Evolutionary conservation across 2,797 vertebrate species (phyloP).

Genomic region (Gambusia yucatana): DNA sequence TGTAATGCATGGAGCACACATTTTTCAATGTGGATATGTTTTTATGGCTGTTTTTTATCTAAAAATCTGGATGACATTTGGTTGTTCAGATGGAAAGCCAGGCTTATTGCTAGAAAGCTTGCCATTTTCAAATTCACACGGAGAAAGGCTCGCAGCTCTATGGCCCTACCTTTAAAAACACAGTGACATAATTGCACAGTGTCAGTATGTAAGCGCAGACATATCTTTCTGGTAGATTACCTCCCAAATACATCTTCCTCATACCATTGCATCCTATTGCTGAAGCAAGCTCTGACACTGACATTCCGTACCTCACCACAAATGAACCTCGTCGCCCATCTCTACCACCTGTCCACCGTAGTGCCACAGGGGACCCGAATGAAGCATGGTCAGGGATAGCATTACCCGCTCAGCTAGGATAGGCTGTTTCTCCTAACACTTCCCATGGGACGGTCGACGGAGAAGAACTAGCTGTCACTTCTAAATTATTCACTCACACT

Average conservation of each 20-base stretch:
- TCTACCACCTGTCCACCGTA: neutral
- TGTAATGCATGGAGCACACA: neutral
- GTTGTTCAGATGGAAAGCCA: neutral
- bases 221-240: neutral
- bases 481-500: neutral
- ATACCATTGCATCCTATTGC: neutral
- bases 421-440: neutral
- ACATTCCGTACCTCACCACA: neutral
- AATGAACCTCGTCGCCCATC: neutral
- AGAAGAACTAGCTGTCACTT: slow-evolving; percentile 1
- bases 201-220: neutral
- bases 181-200: neutral
- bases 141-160: neutral
- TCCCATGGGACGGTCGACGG: neutral
- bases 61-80: neutral
- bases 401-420: neutral
- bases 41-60: neutral
- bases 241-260: neutral
- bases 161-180: neutral
- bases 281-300: slow-evolving; percentile 1
- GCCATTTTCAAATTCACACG: neutral
- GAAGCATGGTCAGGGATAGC: neutral
- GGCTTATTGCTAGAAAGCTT: neutral
- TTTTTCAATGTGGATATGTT: neutral
- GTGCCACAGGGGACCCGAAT: slow-evolving; percentile 6